These are phyloP conservation scores for Azorinus chamasolen DNA, from an alignment of 2,888 invertebrate genomes.

Conservation along the genomic window DNA sequence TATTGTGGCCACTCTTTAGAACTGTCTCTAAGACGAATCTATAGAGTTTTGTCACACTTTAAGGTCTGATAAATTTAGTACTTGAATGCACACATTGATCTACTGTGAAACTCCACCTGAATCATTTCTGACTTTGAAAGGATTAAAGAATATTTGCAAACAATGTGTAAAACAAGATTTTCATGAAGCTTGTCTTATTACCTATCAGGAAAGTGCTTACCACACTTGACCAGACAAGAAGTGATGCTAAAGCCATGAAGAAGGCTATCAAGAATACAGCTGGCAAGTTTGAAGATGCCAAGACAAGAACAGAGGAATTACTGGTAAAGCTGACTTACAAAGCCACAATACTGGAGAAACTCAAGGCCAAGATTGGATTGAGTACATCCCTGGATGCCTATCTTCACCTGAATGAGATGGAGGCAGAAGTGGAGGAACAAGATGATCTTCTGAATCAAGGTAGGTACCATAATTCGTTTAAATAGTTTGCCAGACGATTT, in stretches of 20 bases:
- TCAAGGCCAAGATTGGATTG: slow-evolving; percentile 82
- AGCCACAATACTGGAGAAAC: slow-evolving; percentile 84
- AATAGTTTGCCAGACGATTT: too few relatives aligned
- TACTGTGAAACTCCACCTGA: too few relatives aligned
- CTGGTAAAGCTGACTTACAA: slow-evolving; percentile 80
- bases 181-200: background rate
- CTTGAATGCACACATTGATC: too few relatives aligned
- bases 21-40: too few relatives aligned
- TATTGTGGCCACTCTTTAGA: too few relatives aligned
- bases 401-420: slow-evolving; percentile 84
- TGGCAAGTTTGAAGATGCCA: slow-evolving; percentile 82
- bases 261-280: slow-evolving; percentile 83
- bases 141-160: too few relatives aligned
- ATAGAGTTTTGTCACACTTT: too few relatives aligned
- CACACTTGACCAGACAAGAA: slow-evolving; percentile 85
- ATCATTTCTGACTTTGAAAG: too few relatives aligned
- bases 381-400: slow-evolving; percentile 85
- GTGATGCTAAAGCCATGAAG: slow-evolving; percentile 84
- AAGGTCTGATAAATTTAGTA: too few relatives aligned
- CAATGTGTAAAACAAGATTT: too few relatives aligned
- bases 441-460: slow-evolving; percentile 84
- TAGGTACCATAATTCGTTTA: too few relatives aligned
- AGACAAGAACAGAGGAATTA: slow-evolving; percentile 79
- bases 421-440: slow-evolving; percentile 82
- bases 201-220: slow-evolving; percentile 82